Evolutionary conservation across 2,888 invertebrate species (phyloP).

Genomic region (Cryptus armator): DNA sequence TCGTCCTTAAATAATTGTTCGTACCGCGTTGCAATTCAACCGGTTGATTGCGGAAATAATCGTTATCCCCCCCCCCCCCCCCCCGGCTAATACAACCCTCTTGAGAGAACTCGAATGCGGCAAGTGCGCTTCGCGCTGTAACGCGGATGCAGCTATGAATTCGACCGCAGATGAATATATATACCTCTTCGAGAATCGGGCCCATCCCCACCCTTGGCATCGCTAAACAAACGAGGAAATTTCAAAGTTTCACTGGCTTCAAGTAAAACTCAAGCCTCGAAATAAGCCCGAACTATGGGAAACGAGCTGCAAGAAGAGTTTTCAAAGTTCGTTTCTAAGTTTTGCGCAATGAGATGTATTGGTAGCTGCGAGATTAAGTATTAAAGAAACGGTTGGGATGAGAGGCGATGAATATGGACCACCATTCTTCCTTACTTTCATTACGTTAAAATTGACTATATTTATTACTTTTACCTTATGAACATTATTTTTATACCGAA

Average conservation of each 20-base stretch:
- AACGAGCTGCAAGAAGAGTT: conserved; percentile 11
- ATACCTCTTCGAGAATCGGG: background rate
- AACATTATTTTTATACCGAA: background rate
- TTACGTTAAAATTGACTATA: no score
- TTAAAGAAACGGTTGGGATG: background rate
- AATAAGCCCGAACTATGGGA: conserved; percentile 1
- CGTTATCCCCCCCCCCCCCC: no score
- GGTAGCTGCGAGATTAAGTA: background rate
- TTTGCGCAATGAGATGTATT: conserved; percentile 22
- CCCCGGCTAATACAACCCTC: conserved; percentile 33
- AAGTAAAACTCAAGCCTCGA: conserved; percentile 12
- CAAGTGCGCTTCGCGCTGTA: background rate
- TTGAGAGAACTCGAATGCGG: conserved; percentile 17
- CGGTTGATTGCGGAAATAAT: conserved; percentile 24
- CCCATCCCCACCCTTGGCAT: conserved; percentile 27
- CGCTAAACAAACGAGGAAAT: conserved; percentile 51
- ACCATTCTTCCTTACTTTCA: no score
- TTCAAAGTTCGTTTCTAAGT: conserved; percentile 42
- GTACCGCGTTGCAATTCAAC: conserved; percentile 29
- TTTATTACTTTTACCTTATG: background rate
- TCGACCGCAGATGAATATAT: background rate
- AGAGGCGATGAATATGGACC: no score
- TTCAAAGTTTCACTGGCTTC: conserved; percentile 44
- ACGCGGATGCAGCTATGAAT: background rate
- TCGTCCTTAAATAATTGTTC: conserved; percentile 24